Evolutionary conservation across 2,113 vertebrate genomes (phyloP), one percentile per base, ranked within the genome.

Genomic region (Coryphaenoides rupestris): DNA sequence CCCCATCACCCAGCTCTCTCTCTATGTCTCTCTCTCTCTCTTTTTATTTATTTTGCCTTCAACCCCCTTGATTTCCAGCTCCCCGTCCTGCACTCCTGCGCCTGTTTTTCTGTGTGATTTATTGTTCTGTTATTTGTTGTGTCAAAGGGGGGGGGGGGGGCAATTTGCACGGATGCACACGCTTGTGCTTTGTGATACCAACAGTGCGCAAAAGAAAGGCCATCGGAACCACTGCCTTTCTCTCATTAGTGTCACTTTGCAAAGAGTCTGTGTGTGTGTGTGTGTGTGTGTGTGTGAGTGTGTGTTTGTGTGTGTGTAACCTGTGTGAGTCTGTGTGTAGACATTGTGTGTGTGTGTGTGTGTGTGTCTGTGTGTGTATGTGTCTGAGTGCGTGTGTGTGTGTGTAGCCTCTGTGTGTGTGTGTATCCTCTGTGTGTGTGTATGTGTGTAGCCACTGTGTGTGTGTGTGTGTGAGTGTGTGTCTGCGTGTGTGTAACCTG

Each of bases 191-290:
- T 60, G 66, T 71, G 74, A 65, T 69, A 75, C 76, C 77, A 82
- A 85, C 58, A 26, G 70, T 66, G 46, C 55, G 62, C 55, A 54
- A 68, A 73, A 66, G 58, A 69, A 40, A 40, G 13, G 33, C 79
- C 73, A 73, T 81, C 77, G 69, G 78, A 76, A 77, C 69, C 82
- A 74, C 62, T 45, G 57, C 64, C 62, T 64, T 68, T 65, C 33
- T 72, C 77, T 82, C 76, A 79, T 86, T 84, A 81, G 45, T 50
- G 75, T 58, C 62, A 75, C 61, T 10, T 13, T 24, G 65, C 77
- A 62, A 53, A 60, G 54, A 66, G 69, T 74, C 68, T 60, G 15
- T n/a, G 15, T 50, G 16, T 50, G 56, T 50, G 52, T 68, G 63
- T 40, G 33, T 40, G 33, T 40, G 6, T 40, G 33, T 40, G 33